Percentiles rank a stretch among this genome's conserved stretches.
phyloP scores from a whole-genome alignment of 2,797 vertebrate species.

The Catamblyrhynchus diadema region DNA sequence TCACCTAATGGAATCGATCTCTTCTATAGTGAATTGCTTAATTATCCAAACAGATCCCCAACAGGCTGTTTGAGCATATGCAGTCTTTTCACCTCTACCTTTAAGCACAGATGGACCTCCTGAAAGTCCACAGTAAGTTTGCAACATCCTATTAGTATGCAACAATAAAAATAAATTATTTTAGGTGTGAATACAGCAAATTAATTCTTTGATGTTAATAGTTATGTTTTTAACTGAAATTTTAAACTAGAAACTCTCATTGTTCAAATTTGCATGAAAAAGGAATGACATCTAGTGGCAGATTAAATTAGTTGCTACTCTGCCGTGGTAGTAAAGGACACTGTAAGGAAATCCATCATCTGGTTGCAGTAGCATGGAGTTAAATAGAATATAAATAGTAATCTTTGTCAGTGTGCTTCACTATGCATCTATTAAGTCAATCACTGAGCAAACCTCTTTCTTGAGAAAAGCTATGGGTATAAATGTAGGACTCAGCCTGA shows the following conservation, averaged over 20 bases:
- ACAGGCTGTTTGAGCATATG: neutral
- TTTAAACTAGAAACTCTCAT: neutral
- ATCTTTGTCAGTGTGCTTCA: neutral
- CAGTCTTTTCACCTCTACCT: neutral
- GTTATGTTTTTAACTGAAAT: neutral
- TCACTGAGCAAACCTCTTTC: neutral
- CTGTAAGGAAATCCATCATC: neutral
- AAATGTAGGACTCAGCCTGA: neutral
- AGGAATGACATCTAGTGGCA: conserved; percentile 71
- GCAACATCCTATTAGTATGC: neutral
- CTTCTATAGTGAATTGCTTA: neutral
- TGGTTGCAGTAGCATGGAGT: neutral
- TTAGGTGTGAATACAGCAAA: neutral
- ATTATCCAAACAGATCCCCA: conserved; percentile 29
- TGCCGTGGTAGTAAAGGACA: neutral
- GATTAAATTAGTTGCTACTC: neutral
- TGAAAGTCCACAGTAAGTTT: neutral
- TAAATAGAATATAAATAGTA: neutral
- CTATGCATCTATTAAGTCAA: neutral
- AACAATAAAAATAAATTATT: neutral
- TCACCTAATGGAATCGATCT: conserved; percentile 4
- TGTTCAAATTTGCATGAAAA: conserved; percentile 54
- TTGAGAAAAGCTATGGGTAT: neutral
- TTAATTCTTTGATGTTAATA: neutral
- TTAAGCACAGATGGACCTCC: neutral